These are phyloP conservation scores for Anneissia japonica DNA, from an alignment of 35 echinoderm and acorn worm species.

Conservation along the genomic window DNA sequence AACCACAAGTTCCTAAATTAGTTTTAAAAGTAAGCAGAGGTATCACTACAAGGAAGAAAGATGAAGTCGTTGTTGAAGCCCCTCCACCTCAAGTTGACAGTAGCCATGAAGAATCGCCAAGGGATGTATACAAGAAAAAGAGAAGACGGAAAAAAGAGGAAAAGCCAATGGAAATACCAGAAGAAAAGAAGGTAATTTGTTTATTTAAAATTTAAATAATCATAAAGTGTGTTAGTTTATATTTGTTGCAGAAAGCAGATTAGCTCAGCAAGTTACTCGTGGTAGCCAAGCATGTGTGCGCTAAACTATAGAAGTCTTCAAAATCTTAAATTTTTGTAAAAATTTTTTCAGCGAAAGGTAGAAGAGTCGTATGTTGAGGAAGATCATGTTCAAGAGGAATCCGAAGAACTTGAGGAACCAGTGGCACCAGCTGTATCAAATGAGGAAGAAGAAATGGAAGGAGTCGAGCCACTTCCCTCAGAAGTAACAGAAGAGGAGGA, in stretches of 20 bases:
- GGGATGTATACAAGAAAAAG: slow-evolving; percentile 33
- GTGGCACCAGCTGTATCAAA: background rate
- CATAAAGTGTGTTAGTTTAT: background rate
- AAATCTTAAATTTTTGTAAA: background rate
- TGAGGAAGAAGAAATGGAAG: slow-evolving; percentile 1
- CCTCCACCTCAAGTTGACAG: background rate
- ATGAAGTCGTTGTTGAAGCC: slow-evolving; percentile 5
- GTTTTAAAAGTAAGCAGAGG: slow-evolving; percentile 79
- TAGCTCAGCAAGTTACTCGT: background rate
- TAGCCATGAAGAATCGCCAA: background rate
- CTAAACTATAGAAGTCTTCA: background rate
- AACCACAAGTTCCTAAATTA: slow-evolving; percentile 65
- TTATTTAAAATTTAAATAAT: background rate
- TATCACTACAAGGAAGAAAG: slow-evolving; percentile 43
- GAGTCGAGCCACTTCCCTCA: slow-evolving; percentile 22
- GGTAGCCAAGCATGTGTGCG: background rate
- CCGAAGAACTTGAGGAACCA: background rate
- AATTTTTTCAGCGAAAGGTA: background rate
- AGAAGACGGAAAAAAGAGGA: slow-evolving; percentile 69
- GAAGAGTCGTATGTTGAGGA: background rate
- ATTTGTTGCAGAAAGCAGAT: background rate
- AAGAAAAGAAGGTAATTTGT: slow-evolving; percentile 27
- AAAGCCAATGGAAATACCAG: slow-evolving; percentile 59
- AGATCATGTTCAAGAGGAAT: background rate
- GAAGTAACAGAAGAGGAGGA: slow-evolving; percentile 37